Percentiles rank a stretch among this genome's conserved stretches.
Conservation (phyloP, 2,113 vertebrate species). For the Dipodomys stephensi region DNA sequence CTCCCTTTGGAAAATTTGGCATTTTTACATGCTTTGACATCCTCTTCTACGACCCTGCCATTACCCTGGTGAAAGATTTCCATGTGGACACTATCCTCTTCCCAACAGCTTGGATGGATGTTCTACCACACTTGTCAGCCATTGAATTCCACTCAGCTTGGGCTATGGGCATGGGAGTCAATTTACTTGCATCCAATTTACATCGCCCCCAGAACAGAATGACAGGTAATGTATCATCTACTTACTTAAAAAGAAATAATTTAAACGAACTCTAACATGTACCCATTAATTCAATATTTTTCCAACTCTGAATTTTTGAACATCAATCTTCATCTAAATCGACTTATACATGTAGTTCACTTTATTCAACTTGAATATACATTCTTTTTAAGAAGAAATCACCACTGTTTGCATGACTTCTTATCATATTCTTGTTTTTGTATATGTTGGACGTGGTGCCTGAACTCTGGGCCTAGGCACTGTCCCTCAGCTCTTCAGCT, state of each 20-base stretch:
- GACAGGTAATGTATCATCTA: constrained; percentile 83
- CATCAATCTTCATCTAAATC: neutral
- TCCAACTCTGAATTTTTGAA: neutral
- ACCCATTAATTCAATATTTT: neutral
- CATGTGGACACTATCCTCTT: constrained; percentile 84
- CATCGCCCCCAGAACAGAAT: constrained; percentile 84
- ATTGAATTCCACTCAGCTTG: constrained; percentile 85
- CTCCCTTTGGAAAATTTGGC: constrained; percentile 91
- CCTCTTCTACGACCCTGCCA: constrained; percentile 88
- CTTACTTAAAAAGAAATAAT: neutral
- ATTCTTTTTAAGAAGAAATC: neutral
- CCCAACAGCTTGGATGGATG: constrained; percentile 83
- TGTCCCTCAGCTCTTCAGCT: no score
- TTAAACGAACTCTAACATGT: neutral
- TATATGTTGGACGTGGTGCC: no score
- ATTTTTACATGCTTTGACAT: constrained; percentile 93
- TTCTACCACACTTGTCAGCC: constrained; percentile 81
- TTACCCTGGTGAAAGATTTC: constrained; percentile 86
- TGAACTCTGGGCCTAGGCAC: no score
- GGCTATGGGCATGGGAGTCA: constrained; percentile 87
- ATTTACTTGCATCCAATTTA: constrained; percentile 88
- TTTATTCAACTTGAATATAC: neutral
- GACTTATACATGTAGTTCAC: constrained; percentile 10
- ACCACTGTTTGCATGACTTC: neutral
- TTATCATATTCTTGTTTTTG: neutral